Conservation (phyloP, 2,113 vertebrate species). For the Corythornis vintsioides region DNA sequence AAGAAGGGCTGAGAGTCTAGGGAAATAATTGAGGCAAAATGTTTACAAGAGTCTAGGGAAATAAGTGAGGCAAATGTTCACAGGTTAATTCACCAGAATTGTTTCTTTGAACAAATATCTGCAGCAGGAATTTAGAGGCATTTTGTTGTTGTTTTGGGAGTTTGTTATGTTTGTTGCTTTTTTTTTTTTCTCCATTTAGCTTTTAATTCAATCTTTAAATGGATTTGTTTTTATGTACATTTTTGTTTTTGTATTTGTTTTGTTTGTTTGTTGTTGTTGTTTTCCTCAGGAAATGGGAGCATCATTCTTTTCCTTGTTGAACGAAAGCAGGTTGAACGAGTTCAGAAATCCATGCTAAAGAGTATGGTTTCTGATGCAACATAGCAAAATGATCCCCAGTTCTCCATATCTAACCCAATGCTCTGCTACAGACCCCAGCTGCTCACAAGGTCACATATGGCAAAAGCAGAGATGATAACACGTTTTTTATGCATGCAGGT, state of each 20-base stretch:
- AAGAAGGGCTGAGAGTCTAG: background rate
- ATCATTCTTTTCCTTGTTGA: background rate
- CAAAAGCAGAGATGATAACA: background rate
- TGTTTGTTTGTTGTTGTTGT: background rate
- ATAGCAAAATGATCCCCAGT: background rate
- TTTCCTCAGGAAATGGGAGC: background rate
- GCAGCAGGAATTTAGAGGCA: background rate
- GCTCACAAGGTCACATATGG: background rate
- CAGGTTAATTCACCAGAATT: background rate
- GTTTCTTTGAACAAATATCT: background rate
- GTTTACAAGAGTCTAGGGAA: background rate
- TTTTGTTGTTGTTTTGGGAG: background rate
- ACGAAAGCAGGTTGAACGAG: background rate
- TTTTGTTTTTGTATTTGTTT: background rate
- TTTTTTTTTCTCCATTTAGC: background rate
- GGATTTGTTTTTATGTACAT: background rate
- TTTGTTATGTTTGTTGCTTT: background rate
- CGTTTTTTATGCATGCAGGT: slow-evolving; percentile 1
- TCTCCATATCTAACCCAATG: background rate
- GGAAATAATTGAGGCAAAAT: background rate
- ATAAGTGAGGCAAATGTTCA: background rate
- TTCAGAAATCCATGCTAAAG: background rate
- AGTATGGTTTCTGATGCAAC: background rate
- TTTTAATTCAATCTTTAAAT: background rate
- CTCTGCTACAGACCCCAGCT: background rate